Percentiles rank a stretch among this genome's conserved stretches.
phyloP scores from a whole-genome alignment of 2,888 invertebrate species.

The Agrilus cyanescens region DNA sequence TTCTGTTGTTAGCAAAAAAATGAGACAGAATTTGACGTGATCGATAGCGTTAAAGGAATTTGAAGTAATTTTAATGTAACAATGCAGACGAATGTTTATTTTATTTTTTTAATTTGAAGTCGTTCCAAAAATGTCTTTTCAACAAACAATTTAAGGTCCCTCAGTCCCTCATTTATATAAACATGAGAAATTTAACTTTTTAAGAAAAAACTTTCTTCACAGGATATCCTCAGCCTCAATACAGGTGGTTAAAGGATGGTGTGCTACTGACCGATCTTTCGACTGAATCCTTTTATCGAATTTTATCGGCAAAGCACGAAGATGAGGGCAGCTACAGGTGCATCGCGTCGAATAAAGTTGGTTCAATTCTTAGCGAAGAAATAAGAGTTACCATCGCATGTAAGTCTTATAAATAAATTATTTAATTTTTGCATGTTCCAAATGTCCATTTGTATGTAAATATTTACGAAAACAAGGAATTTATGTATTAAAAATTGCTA shows the following conservation, averaged over 20 bases:
- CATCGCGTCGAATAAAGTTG: constrained; percentile 81
- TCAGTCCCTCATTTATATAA: too few relatives aligned
- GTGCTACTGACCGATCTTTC: constrained; percentile 66
- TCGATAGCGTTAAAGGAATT: too few relatives aligned
- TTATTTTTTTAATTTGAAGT: too few relatives aligned
- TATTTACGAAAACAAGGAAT: too few relatives aligned
- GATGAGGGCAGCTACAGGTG: constrained; percentile 90
- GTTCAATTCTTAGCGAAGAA: constrained; percentile 85
- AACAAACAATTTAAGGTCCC: too few relatives aligned
- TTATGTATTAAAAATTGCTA: too few relatives aligned
- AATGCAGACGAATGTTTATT: too few relatives aligned
- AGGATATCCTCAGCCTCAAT: constrained; percentile 88
- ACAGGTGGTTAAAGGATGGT: constrained; percentile 86
- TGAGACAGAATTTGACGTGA: too few relatives aligned
- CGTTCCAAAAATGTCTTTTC: too few relatives aligned
- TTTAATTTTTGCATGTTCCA: constrained; percentile 2
- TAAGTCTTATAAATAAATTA: constrained; percentile 46
- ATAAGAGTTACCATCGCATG: constrained; percentile 84
- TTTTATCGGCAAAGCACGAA: constrained; percentile 65
- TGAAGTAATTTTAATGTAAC: background rate
- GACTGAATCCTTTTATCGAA: constrained; percentile 71
- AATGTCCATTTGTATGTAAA: background rate
- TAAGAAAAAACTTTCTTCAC: constrained; percentile 22
- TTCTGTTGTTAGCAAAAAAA: too few relatives aligned
- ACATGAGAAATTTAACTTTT: constrained; percentile 7